Conservation (phyloP, 2,113 vertebrate genomes). For the Varanus komodoensis region DNA sequence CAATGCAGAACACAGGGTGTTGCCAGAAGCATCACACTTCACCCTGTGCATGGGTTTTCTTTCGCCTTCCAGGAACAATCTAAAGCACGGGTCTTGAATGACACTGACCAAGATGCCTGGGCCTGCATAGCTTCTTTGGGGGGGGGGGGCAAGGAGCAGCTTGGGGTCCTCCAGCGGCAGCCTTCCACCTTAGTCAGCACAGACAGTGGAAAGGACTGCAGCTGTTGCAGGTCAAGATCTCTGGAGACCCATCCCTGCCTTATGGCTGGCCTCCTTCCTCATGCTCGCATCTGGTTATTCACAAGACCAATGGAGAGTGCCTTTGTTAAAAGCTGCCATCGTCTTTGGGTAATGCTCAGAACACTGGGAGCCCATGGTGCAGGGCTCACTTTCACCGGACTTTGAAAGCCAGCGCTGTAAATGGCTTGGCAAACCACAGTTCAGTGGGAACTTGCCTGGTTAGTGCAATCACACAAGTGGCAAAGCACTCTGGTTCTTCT, state of each 20-base stretch:
- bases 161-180: neutral
- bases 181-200: neutral
- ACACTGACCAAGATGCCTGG: too few relatives aligned
- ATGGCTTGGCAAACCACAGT: neutral
- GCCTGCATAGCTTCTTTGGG: too few relatives aligned
- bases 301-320: neutral
- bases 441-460: neutral
- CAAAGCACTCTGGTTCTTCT: neutral
- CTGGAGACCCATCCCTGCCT: neutral
- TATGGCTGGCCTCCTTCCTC: neutral
- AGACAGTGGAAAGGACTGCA: neutral
- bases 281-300: neutral
- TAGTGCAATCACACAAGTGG: neutral
- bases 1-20: too few relatives aligned
- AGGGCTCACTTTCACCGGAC: neutral
- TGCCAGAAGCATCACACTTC: neutral
- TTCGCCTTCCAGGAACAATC: neutral
- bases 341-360: neutral
- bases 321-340: neutral
- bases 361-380: neutral
- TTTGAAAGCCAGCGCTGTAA: neutral
- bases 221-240: neutral
- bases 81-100: too few relatives aligned
- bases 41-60: neutral
- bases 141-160: neutral